Conservation (phyloP, 2,888 invertebrate genomes). For the Noctuana brunneofusca region DNA sequence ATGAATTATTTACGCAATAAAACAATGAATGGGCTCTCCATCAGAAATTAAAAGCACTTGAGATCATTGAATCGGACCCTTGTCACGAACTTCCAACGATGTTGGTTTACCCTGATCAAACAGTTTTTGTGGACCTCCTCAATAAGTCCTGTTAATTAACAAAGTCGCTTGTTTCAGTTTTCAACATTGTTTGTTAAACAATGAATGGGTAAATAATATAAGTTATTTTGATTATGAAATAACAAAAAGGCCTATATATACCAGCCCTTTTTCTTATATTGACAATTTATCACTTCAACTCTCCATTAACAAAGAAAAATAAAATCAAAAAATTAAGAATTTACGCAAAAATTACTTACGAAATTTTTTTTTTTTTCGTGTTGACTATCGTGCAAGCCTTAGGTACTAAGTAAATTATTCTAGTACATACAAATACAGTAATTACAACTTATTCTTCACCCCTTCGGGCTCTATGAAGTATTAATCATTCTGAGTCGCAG, state of each 20-base stretch:
- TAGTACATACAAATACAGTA: not conserved
- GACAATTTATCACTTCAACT: too few relatives aligned
- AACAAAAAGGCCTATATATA: too few relatives aligned
- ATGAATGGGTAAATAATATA: not conserved
- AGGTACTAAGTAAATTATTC: too few relatives aligned
- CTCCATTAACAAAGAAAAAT: too few relatives aligned
- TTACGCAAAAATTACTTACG: too few relatives aligned
- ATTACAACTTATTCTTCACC: conserved; percentile 11
- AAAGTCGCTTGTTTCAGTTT: conserved; percentile 41
- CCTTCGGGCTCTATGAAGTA: not conserved
- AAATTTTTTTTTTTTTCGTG: not conserved
- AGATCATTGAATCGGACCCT: conserved; percentile 53
- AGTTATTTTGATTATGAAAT: not conserved
- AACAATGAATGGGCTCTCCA: conserved; percentile 46
- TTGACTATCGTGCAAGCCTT: too few relatives aligned
- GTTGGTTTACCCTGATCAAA: conserved; percentile 51
- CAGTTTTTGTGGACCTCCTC: conserved; percentile 29
- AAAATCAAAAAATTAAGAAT: too few relatives aligned
- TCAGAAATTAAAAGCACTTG: conserved; percentile 56
- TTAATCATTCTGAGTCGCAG: conserved; percentile 6
- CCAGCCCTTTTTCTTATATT: too few relatives aligned
- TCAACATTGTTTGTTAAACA: conserved; percentile 31
- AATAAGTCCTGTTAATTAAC: conserved; percentile 28
- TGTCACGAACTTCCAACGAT: conserved; percentile 53
- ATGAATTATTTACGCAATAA: conserved; percentile 42